Evolutionary conservation across 2,888 invertebrate species (phyloP).

Genomic region (Herminia tarsipennalis): DNA sequence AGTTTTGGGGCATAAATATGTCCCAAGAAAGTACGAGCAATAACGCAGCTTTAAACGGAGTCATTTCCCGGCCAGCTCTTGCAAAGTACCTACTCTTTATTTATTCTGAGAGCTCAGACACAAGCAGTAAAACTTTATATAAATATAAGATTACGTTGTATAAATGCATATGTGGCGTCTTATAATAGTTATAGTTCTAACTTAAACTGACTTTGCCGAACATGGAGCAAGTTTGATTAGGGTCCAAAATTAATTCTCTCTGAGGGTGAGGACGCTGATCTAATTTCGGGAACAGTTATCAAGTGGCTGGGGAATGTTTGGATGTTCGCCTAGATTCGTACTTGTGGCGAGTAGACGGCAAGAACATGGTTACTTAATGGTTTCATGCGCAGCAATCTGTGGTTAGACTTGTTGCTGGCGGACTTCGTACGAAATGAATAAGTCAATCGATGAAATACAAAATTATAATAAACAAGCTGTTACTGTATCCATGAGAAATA

Average conservation of each 20-base stretch:
- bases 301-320: constrained; percentile 52
- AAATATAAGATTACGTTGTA: constrained; percentile 2
- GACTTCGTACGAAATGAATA: too few relatives aligned
- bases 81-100: constrained; percentile 3
- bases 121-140: background rate
- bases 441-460: too few relatives aligned
- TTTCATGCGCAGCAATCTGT: background rate
- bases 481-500: background rate
- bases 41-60: constrained; percentile 3
- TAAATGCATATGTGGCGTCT: constrained; percentile 26
- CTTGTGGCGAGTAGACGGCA: constrained; percentile 16
- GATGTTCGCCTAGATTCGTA: constrained; percentile 34
- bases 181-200: constrained; percentile 35
- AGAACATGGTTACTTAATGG: constrained; percentile 14
- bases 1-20: background rate
- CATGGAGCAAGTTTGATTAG: constrained; percentile 69
- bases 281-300: constrained; percentile 65
- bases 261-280: constrained; percentile 61
- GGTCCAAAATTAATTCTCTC: constrained; percentile 71
- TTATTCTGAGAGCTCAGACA: background rate
- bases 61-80: background rate
- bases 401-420: background rate
- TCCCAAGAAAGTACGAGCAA: constrained; percentile 5
- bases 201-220: constrained; percentile 53
- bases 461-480: background rate